Evolutionary conservation across 2,797 vertebrate genomes (phyloP).

Genomic region (Artibeus lituratus): DNA sequence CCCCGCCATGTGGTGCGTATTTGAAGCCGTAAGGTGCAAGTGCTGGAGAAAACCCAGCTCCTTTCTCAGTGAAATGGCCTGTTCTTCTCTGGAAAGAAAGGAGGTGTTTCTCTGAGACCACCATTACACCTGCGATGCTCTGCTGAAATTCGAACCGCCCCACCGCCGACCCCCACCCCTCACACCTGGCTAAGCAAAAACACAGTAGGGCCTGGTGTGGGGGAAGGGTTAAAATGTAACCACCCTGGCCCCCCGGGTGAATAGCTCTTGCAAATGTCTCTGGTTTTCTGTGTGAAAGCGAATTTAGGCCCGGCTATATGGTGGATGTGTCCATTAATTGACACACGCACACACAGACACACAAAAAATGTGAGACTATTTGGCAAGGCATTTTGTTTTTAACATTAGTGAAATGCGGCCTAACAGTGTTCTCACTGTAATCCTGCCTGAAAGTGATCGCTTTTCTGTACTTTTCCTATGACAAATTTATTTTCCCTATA

Average conservation of each 20-base stretch:
- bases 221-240: conserved; percentile 30
- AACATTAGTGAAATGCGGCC: conserved; percentile 64
- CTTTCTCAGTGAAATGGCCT: conserved; percentile 25
- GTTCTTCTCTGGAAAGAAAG: conserved; percentile 44
- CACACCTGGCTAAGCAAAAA: conserved; percentile 37
- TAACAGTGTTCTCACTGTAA: conserved; percentile 84
- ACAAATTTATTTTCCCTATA: conserved; percentile 87
- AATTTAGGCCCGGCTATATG: conserved; percentile 37
- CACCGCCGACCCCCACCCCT: background rate
- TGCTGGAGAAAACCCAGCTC: conserved; percentile 24
- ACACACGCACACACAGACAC: background rate
- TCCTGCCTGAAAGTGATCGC: conserved; percentile 79
- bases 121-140: conserved; percentile 41
- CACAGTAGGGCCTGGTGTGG: background rate
- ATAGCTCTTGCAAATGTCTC: conserved; percentile 19
- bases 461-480: conserved; percentile 84
- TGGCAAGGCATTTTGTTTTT: conserved; percentile 73
- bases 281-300: background rate
- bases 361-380: conserved; percentile 42
- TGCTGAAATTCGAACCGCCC: conserved; percentile 3
- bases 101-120: conserved; percentile 59
- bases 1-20: background rate
- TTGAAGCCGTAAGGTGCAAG: conserved; percentile 47
- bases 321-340: conserved; percentile 60
- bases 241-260: background rate